Percentiles rank a stretch among this genome's conserved stretches.
phyloP scores from a whole-genome alignment of 2,113 vertebrate species.

The Balaeniceps rex region DNA sequence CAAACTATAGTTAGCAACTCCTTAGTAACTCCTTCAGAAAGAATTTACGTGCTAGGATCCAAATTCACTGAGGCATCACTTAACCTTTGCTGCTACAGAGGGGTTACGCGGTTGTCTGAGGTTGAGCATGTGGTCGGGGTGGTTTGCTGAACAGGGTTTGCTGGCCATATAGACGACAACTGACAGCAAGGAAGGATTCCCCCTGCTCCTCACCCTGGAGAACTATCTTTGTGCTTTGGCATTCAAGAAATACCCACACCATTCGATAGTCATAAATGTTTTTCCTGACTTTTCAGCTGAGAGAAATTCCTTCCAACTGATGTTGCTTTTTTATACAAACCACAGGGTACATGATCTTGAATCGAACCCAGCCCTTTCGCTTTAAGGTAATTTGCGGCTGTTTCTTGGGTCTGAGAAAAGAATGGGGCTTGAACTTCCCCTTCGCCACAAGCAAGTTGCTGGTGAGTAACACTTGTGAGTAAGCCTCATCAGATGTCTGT shows the following conservation, averaged over 20 bases:
- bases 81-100: not conserved
- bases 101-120: not conserved
- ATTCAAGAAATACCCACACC: not conserved
- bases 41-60: not conserved
- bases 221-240: not conserved
- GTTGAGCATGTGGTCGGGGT: fast-evolving
- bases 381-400: not conserved
- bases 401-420: not conserved
- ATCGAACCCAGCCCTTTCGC: not conserved
- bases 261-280: not conserved
- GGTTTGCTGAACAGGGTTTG: not conserved
- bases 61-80: not conserved
- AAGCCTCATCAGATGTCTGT: slow-evolving; percentile 42
- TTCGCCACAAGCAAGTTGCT: not conserved
- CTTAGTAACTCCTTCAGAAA: not conserved
- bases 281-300: not conserved
- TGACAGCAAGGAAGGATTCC: not conserved
- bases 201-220: not conserved
- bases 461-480: slow-evolving; percentile 60
- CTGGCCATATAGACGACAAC: not conserved
- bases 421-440: not conserved
- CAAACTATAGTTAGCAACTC: not conserved
- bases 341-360: not conserved
- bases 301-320: slow-evolving; percentile 46
- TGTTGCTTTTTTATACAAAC: slow-evolving; percentile 21